Percentiles rank a stretch among this genome's conserved stretches.
Evolutionary conservation across 1,140 invertebrate species (phyloP).

Genomic region (Drosophila bifasciata): DNA sequence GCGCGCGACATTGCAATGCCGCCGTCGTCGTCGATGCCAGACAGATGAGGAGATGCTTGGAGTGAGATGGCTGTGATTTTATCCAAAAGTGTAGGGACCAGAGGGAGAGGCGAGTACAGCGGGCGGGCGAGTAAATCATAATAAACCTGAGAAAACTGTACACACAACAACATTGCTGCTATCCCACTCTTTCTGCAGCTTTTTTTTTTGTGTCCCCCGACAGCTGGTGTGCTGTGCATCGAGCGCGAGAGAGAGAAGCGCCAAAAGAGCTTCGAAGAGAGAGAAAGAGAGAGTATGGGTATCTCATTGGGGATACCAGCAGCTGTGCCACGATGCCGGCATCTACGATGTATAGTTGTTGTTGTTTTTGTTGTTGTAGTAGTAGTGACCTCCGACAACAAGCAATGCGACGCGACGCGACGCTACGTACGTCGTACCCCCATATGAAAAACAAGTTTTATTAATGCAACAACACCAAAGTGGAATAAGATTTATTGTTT

Average conservation of each 20-base stretch:
- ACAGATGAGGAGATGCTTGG: constrained; percentile 17
- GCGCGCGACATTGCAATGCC: constrained; percentile 66
- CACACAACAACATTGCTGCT: constrained; percentile 29
- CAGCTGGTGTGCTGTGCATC: constrained; percentile 67
- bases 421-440: too few species aligned
- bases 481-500: constrained; percentile 64
- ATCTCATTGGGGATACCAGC: constrained; percentile 11
- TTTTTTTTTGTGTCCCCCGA: constrained; percentile 1
- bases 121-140: constrained; percentile 20
- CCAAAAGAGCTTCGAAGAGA: too few species aligned
- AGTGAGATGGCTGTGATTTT: neutral
- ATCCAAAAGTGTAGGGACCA: constrained; percentile 6
- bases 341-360: constrained; percentile 43
- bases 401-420: constrained; percentile 11
- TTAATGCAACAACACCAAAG: constrained; percentile 14
- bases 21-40: constrained; percentile 28
- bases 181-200: constrained; percentile 9
- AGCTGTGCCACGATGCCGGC: constrained; percentile 63
- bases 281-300: too few species aligned
- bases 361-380: constrained; percentile 45
- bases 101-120: neutral
- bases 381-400: constrained; percentile 78
- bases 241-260: constrained; percentile 20
- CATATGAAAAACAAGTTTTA: constrained; percentile 6
- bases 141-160: constrained; percentile 75